Conservation (phyloP, 2,797 vertebrate genomes). For the Urophycis tenuis region DNA sequence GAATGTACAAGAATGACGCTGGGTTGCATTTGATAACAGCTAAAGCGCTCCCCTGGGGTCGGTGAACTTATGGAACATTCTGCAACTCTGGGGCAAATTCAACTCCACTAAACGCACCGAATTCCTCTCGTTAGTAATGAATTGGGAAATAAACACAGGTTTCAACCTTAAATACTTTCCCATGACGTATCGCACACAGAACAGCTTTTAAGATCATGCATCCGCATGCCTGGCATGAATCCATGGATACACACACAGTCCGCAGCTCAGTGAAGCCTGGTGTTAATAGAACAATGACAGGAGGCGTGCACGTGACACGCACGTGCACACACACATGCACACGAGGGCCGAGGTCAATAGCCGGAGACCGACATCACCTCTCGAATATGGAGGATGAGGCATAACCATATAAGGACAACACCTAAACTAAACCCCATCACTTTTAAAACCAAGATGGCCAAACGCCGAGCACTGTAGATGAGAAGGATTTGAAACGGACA, state of each 20-base stretch:
- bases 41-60: not conserved
- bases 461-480: not conserved
- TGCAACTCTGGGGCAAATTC: not conserved
- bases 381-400: too few species aligned
- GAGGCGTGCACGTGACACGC: not conserved
- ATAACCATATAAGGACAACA: not conserved
- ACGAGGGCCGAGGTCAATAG: not conserved
- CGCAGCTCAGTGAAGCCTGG: not conserved
- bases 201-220: not conserved
- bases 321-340: not conserved
- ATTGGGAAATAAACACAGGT: not conserved
- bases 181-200: not conserved
- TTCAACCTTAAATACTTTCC: not conserved
- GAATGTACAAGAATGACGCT: not conserved
- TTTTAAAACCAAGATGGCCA: not conserved
- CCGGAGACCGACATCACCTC: too few species aligned
- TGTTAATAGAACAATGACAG: not conserved
- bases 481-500: not conserved
- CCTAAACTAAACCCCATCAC: not conserved
- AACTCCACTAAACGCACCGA: not conserved
- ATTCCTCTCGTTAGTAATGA: not conserved
- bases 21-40: not conserved
- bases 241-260: not conserved
- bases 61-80: not conserved
- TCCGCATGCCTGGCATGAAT: not conserved